Evolutionary conservation across 2,888 invertebrate species (phyloP).

Genomic region (Hirtodrosophila duncani): DNA sequence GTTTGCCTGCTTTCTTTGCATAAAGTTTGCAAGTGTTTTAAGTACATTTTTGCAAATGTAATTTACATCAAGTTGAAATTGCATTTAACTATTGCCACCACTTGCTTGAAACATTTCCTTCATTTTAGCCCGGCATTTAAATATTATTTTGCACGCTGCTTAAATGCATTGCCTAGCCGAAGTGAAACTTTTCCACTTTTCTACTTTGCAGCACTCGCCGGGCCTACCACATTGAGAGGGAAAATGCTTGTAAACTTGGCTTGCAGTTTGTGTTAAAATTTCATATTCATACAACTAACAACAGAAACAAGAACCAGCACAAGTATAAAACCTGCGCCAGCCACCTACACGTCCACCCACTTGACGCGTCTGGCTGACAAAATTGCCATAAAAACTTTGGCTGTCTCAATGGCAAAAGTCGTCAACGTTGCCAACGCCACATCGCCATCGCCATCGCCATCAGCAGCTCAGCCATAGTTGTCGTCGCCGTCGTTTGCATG

Average conservation of each 20-base stretch:
- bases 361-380: constrained; percentile 45
- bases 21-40: neutral
- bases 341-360: constrained; percentile 5
- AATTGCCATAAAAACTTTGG: constrained; percentile 60
- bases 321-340: neutral
- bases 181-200: constrained; percentile 50
- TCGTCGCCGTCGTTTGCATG: constrained; percentile 45
- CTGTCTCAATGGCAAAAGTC: constrained; percentile 65
- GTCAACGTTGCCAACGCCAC: constrained; percentile 44
- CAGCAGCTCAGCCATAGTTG: constrained; percentile 5
- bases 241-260: constrained; percentile 34
- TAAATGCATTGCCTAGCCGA: constrained; percentile 23
- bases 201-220: constrained; percentile 5
- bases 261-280: constrained; percentile 48
- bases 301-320: constrained; percentile 11
- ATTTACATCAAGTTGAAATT: constrained; percentile 12
- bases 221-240: constrained; percentile 33
- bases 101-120: constrained; percentile 8
- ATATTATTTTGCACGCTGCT: constrained; percentile 20
- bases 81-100: neutral
- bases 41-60: neutral
- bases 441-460: constrained; percentile 15
- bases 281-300: constrained; percentile 37
- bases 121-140: constrained; percentile 4
- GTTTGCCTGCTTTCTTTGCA: too few relatives aligned